Evolutionary conservation across 2,888 invertebrate genomes (phyloP), one percentile per base, ranked within the genome.

Genomic region (Amiota minor): DNA sequence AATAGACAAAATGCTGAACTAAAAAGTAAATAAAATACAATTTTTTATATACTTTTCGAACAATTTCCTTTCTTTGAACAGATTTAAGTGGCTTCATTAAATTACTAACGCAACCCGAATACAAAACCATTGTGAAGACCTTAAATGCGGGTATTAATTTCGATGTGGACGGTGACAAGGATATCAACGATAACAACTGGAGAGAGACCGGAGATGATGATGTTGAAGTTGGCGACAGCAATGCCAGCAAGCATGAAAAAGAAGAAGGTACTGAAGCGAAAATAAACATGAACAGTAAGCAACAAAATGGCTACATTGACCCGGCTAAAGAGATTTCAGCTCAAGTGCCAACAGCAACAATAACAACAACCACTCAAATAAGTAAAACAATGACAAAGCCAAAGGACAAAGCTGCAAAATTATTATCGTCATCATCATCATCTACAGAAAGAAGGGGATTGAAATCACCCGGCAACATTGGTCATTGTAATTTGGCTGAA

Each of bases 71-170:
- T 65, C 53, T 53, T 55, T 55, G 53, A 82, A 74, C 85, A 90
- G 90, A 88, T 83, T 84, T 90, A 83, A 88, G 87, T 86, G 87
- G 88, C 81, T 88, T 90, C 82, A 86, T 90, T 81, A 86, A 88
- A 83, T 86, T 88, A 78, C 87, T 89, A 56, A 87, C 89, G 80
- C 84, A 83, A 76, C 84, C 88, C 75, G 87, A 89, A 81, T 90
- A 89, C 80, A 88, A 88, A 76, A 89, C 84, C 78, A 82, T 89
- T 77, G 86, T 89, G 73, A 89, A 86, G 84, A 88, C 88, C 78
- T 83, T 89, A 78, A 87, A 88, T 84, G 82, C 84, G 80, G 88
- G 82, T 78, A 87, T 86, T 84, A 85, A 86, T 83, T 83, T 84
- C 35, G 79, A 79, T 16, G 79, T 78, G 62, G 71, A 72, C 18